Conservation (phyloP, 2,888 invertebrate species). For the Iselma pallidipennis region DNA sequence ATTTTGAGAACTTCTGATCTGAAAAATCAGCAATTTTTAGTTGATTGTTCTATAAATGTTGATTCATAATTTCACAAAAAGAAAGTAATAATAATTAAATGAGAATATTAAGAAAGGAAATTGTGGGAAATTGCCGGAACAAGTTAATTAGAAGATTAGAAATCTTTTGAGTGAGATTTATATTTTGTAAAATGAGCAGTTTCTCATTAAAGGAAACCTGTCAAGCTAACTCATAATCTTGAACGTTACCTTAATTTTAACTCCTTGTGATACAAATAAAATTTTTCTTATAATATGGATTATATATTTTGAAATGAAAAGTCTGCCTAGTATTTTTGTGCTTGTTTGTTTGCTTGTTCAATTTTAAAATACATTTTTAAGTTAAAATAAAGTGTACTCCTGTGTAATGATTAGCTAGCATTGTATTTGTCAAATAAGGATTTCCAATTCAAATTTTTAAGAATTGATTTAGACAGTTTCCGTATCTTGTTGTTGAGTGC, state of each 20-base stretch:
- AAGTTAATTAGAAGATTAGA: background rate
- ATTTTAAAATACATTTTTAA: background rate
- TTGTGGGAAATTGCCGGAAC: slow-evolving; percentile 2
- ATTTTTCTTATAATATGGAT: no score
- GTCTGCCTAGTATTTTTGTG: no score
- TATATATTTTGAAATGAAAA: no score
- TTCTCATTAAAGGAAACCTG: background rate
- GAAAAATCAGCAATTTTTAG: no score
- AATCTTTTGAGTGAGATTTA: background rate
- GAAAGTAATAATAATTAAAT: background rate
- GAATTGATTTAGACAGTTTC: slow-evolving; percentile 20
- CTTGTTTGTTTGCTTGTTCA: background rate
- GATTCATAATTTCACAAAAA: background rate
- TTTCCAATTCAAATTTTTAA: slow-evolving; percentile 18
- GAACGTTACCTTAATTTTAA: no score
- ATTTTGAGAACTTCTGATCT: no score
- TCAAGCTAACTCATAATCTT: no score
- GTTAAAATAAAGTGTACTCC: slow-evolving; percentile 1
- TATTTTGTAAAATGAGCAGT: background rate
- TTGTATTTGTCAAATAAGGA: slow-evolving; percentile 14
- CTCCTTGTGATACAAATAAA: no score
- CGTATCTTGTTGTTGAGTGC: slow-evolving; percentile 12
- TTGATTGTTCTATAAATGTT: background rate
- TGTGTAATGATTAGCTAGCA: slow-evolving; percentile 3
- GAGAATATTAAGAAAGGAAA: background rate